Evolutionary conservation across 2,113 vertebrate species (phyloP), one percentile per base, ranked within the genome.

Genomic region (Ammospiza caudacuta): DNA sequence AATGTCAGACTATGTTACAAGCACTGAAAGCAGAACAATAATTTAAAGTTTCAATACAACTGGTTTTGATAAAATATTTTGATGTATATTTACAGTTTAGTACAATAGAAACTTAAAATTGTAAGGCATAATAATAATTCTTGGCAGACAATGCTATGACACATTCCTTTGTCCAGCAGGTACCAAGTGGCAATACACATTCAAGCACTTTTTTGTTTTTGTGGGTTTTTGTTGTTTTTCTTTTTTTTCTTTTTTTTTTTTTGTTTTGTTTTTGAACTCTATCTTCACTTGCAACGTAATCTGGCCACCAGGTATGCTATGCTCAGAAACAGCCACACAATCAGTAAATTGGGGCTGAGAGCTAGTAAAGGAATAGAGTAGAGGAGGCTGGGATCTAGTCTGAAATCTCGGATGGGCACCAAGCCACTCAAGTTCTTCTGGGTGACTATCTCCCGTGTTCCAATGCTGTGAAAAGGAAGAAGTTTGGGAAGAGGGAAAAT

Each of bases 361-460:
- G 99, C 99, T 97, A 99, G 97, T 93, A 99, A 98, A 96, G 99
- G 99, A 97, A 99, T 98, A 83, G 99, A 99, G 98, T 99, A 99
- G 97, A 99, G 98, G 75, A 99, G 99, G 98, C 98, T 99, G 97
- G 99, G 99, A 95, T 99, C 99, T 98, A 99, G 98, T 95, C 98
- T 98, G 97, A 99, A 98, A 98, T 99, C 99, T 94, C 99, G 99
- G 98, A 99, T 98, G 83, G 99, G 99, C 98, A 99, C 98, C 98
- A 99, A 95, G 96, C 99, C 99, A 95, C 99, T 98, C 98, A 99
- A 98, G 98, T 99, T 99, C 99, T 99, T 99, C 99, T 99, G 99
- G 97, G 98, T 99, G 98, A 99, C 99, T 98, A 99, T 98, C 98
- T 99, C 99, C 98, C 99, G 98, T 94, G 99, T 99, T 97, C 99